These are phyloP conservation scores for Dromas ardeola DNA, from an alignment of 2,113 vertebrate genomes.

Conservation along the genomic window DNA sequence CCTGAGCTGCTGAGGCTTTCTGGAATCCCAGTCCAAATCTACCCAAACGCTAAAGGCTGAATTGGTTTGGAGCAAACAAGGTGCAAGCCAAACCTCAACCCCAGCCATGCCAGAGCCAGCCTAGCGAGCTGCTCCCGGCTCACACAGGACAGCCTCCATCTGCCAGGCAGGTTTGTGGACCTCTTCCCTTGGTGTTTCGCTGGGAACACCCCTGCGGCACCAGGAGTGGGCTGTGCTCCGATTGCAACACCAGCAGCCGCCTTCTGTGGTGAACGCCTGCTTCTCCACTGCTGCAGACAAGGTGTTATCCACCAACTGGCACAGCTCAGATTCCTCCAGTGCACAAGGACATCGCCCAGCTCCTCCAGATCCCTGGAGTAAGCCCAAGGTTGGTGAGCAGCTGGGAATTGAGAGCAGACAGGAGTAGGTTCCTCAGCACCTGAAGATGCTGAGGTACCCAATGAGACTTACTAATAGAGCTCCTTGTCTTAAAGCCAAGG, in stretches of 20 bases:
- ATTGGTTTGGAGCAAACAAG: not conserved
- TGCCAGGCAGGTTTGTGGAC: not conserved
- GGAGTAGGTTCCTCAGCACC: not conserved
- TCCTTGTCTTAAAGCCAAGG: not conserved
- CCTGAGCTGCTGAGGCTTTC: not conserved
- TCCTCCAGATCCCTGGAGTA: not conserved
- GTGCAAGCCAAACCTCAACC: not conserved
- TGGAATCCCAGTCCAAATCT: not conserved
- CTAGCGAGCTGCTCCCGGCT: not conserved
- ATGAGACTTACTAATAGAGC: not conserved
- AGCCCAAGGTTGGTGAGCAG: not conserved
- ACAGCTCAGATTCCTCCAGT: not conserved
- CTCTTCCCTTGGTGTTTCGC: not conserved
- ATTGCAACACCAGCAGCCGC: not conserved
- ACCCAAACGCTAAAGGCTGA: not conserved
- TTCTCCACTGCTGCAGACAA: accelerated
- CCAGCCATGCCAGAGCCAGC: not conserved
- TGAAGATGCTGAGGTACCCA: not conserved
- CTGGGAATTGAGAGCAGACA: not conserved
- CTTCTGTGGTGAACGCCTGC: not conserved
- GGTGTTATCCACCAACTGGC: not conserved
- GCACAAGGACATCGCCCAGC: accelerated
- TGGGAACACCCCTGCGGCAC: not conserved
- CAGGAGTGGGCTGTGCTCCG: not conserved
- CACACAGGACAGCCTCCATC: not conserved